These are phyloP conservation scores for Lepidochrysops patricia DNA, from an alignment of 2,888 invertebrate species.

Conservation along the genomic window DNA sequence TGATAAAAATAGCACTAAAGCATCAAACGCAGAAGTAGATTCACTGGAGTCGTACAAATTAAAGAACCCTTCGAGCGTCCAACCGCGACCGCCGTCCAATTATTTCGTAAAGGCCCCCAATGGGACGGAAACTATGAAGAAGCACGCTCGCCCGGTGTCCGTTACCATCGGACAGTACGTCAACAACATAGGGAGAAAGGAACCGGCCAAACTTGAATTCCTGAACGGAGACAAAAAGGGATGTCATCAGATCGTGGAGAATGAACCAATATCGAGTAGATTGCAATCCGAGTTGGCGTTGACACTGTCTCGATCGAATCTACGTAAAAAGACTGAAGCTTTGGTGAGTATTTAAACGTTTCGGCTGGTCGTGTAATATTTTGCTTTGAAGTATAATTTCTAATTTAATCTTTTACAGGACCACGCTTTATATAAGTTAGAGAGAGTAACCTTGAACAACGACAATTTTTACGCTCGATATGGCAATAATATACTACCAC, in stretches of 20 bases:
- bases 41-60: slow-evolving; percentile 84
- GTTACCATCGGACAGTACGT: slow-evolving; percentile 83
- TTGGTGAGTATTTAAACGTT: slow-evolving; percentile 56
- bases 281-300: slow-evolving; percentile 83
- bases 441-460: slow-evolving; percentile 39
- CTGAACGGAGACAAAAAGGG: slow-evolving; percentile 65
- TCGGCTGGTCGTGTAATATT: neutral
- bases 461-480: slow-evolving; percentile 66
- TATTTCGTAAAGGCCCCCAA: slow-evolving; percentile 78
- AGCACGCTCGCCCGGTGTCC: slow-evolving; percentile 75
- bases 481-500: slow-evolving; percentile 63
- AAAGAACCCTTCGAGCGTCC: slow-evolving; percentile 76
- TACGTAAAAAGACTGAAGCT: slow-evolving; percentile 81
- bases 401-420: slow-evolving; percentile 48
- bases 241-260: slow-evolving; percentile 48
- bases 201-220: slow-evolving; percentile 83
- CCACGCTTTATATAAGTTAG: slow-evolving; percentile 33
- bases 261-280: slow-evolving; percentile 76
- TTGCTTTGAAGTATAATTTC: slow-evolving; percentile 15
- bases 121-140: slow-evolving; percentile 73
- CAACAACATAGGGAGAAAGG: slow-evolving; percentile 70
- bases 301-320: slow-evolving; percentile 84
- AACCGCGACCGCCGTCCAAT: slow-evolving; percentile 79
- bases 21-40: slow-evolving; percentile 81
- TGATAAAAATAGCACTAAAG: slow-evolving; percentile 37